phyloP scores from a whole-genome alignment of 2,797 vertebrate genomes.

The Rhodeus uyekii region DNA sequence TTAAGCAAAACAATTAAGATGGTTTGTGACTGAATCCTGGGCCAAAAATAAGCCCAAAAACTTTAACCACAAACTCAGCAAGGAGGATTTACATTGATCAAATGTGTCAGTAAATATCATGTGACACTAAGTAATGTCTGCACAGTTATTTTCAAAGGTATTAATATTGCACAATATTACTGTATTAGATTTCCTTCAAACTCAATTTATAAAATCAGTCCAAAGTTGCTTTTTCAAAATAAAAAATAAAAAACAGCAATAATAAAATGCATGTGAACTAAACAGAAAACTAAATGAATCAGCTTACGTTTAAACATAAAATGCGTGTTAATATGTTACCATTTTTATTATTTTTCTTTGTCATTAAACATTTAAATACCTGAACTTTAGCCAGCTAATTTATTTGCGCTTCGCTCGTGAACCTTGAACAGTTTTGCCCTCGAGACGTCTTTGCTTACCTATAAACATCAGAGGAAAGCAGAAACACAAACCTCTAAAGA shows the following conservation, averaged over 20 bases:
- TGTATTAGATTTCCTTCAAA: not conserved
- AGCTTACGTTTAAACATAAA: not conserved
- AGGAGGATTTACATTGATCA: not conserved
- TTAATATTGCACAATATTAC: not conserved
- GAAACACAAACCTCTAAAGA: conserved; percentile 13
- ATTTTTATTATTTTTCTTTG: not conserved
- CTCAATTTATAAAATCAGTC: too few species aligned
- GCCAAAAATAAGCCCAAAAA: not conserved
- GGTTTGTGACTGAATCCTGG: not conserved
- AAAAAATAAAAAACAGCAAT: not conserved
- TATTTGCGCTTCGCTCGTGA: not conserved
- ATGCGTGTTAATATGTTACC: not conserved
- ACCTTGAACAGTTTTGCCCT: conserved; percentile 15
- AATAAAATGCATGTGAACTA: not conserved
- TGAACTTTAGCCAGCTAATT: not conserved
- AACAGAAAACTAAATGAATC: not conserved
- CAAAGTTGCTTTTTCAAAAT: not conserved
- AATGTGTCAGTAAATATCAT: not conserved
- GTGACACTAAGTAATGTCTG: not conserved
- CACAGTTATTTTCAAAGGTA: too few species aligned
- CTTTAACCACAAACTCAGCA: not conserved
- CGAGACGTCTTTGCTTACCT: conserved; percentile 24
- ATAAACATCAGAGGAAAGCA: conserved; percentile 24
- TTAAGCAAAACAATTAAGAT: not conserved
- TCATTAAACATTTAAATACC: not conserved